A percentile compares a stretch with the other conserved stretches of the same genome.
phyloP scores from a whole-genome alignment of 2,113 vertebrate species.

The Siniperca knerii region DNA sequence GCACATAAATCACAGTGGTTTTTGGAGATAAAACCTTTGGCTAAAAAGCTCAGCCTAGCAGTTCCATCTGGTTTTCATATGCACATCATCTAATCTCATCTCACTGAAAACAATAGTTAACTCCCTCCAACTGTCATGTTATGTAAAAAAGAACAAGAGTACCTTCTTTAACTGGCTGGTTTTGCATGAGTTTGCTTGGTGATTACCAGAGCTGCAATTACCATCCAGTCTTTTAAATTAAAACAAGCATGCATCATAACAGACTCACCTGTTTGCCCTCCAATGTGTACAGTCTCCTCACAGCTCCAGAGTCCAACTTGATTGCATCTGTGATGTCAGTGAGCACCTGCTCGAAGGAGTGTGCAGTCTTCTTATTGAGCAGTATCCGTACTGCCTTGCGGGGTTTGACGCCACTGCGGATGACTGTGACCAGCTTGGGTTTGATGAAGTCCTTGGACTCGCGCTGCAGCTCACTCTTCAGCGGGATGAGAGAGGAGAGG shows the following conservation, averaged over 20 bases:
- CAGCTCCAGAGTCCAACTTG: slow-evolving; percentile 96
- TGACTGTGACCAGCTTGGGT: slow-evolving; percentile 97
- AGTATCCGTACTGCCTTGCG: slow-evolving; percentile 97
- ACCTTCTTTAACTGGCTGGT: neutral
- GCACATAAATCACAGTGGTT: slow-evolving; percentile 45
- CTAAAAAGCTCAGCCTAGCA: slow-evolving; percentile 28
- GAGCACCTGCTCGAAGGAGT: slow-evolving; percentile 98
- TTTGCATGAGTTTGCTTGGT: neutral
- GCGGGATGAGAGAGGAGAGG: slow-evolving; percentile 83
- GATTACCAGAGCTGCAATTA: neutral
- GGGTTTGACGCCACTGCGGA: slow-evolving; percentile 96
- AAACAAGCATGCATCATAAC: neutral
- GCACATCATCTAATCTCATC: slow-evolving; percentile 12
- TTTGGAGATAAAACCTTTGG: slow-evolving; percentile 56
- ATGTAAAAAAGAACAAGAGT: neutral
- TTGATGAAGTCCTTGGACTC: slow-evolving; percentile 97
- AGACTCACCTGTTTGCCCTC: slow-evolving; percentile 95
- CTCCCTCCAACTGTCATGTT: slow-evolving; percentile 17
- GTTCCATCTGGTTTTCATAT: slow-evolving; percentile 61
- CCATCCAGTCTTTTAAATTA: neutral
- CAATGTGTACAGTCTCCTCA: slow-evolving; percentile 95
- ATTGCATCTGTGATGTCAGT: slow-evolving; percentile 98
- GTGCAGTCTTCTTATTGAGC: slow-evolving; percentile 98
- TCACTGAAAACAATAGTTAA: slow-evolving; percentile 27
- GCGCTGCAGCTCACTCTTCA: slow-evolving; percentile 87